Base-by-base conservation (phyloP, 1,140 invertebrate genomes). In the Drosophila miranda region DNA sequence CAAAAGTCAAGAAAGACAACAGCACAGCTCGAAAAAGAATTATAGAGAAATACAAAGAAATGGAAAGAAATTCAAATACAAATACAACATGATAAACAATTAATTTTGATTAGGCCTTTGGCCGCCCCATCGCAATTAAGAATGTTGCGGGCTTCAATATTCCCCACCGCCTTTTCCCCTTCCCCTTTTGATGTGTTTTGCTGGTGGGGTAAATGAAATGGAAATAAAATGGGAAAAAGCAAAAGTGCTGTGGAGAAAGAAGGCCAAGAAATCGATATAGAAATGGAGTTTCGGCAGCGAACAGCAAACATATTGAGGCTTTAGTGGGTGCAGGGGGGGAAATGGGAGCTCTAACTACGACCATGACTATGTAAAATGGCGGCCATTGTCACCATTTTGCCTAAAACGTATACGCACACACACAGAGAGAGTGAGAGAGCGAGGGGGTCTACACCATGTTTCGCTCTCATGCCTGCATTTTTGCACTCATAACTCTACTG, bases 21-120 rank as follows among this genome's bases (percentile, higher is more conserved):
- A 62, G 7, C 21, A 30, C 28, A 30, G 58, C 16, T 23, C 41
- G 49, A 71, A 38, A 45, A 43, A 64, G 46, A 54, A 57, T 60
- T 77, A 57, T 62, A 66, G 38, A 43, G 58, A 55, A 53, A 71
- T 51, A 60, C 30, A 61, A 68, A 67, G 54, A 79, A 84, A 79
- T 72, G 66, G 75, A 75, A 86, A 77, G 73, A 75, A 86, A 87
- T 82, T 86, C 83, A 82, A 88, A 87, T 88, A 88, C 78, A 82
- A 88, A 87, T 88, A 82, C 30, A 82, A 87, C 82, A 87, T 88
- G 83, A 88, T 88, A 88, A 88, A 87, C 82, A 87, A 87, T 87
- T 87, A 87, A 87, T 87, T 87, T 87, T 88, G 82, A 87, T 87
- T 87, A 87, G 81, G 69, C 63, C 61, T 68, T 69, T 52, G 66